Evolutionary conservation across 2,888 invertebrate species (phyloP).

Genomic region (Mongoloraphidia duomilia): DNA sequence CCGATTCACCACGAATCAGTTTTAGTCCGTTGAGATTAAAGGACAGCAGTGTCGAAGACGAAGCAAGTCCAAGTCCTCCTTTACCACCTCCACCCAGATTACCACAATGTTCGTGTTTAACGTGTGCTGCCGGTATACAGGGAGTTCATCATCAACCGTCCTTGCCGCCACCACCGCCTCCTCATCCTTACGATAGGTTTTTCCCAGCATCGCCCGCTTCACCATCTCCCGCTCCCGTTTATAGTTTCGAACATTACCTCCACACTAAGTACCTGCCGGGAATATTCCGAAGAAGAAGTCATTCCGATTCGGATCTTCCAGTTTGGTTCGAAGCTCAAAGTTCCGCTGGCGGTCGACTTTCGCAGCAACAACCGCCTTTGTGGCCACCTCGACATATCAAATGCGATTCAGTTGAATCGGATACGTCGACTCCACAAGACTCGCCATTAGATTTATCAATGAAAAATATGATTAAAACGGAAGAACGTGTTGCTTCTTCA

Average conservation of each 20-base stretch:
- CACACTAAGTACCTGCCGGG: constrained; percentile 49
- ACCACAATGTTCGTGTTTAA: constrained; percentile 24
- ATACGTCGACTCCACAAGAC: constrained; percentile 52
- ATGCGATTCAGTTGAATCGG: constrained; percentile 35
- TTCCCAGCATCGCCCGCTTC: constrained; percentile 40
- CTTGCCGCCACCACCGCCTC: constrained; percentile 24
- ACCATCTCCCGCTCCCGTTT: constrained; percentile 35
- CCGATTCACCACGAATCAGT: constrained; percentile 36
- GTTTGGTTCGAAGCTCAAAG: constrained; percentile 34
- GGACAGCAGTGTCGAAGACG: constrained; percentile 29
- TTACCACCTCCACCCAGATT: constrained; percentile 19
- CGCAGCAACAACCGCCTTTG: constrained; percentile 5
- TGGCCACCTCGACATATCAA: constrained; percentile 26
- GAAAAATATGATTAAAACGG: constrained; percentile 37
- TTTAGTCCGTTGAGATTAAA: constrained; percentile 40
- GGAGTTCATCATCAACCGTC: constrained; percentile 26
- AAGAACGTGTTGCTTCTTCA: constrained; percentile 21
- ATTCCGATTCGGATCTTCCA: constrained; percentile 50
- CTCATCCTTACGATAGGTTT: constrained; percentile 32
- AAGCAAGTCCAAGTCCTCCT: constrained; percentile 28
- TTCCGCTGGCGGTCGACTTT: neutral
- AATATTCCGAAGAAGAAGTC: constrained; percentile 43
- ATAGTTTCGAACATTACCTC: constrained; percentile 47
- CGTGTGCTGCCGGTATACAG: constrained; percentile 12
- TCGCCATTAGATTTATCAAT: constrained; percentile 74